These are phyloP conservation scores for Seira sanloemensis DNA, from an alignment of 2,888 invertebrate species.

Conservation along the genomic window DNA sequence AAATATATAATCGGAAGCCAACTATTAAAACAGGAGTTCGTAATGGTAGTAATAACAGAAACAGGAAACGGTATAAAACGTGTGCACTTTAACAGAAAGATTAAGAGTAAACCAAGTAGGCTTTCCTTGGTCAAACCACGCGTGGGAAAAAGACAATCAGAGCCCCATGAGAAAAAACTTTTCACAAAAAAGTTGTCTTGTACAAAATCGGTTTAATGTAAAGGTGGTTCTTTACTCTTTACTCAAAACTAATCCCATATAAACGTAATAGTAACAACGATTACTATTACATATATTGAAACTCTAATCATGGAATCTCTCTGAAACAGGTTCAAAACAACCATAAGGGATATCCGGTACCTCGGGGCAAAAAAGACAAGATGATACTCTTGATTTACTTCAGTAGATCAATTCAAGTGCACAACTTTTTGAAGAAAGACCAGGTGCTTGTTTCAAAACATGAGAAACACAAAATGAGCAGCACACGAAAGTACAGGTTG, in stretches of 20 bases:
- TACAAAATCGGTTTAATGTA: background rate
- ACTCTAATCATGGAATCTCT: background rate
- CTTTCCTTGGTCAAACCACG: conserved; percentile 68
- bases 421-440: too few relatives aligned
- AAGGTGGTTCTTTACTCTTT: too few relatives aligned
- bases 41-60: background rate
- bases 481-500: too few relatives aligned
- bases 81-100: too few relatives aligned
- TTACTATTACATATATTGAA: background rate
- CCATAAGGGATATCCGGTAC: conserved; percentile 73
- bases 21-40: conserved; percentile 7
- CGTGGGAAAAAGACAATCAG: conserved; percentile 71
- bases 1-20: conserved; percentile 19
- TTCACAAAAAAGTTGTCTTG: conserved; percentile 8
- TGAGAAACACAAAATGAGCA: too few relatives aligned
- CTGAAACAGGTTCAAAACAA: conserved; percentile 67
- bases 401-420: background rate
- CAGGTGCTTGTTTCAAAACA: conserved; percentile 11
- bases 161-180: conserved; percentile 69
- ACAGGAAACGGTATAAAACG: background rate
- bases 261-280: background rate
- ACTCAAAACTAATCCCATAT: too few relatives aligned
- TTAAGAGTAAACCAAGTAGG: background rate
- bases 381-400: conserved; percentile 14
- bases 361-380: conserved; percentile 48